phyloP scores from a whole-genome alignment of 1,140 invertebrate genomes.

The Adoxophyes honmai region DNA sequence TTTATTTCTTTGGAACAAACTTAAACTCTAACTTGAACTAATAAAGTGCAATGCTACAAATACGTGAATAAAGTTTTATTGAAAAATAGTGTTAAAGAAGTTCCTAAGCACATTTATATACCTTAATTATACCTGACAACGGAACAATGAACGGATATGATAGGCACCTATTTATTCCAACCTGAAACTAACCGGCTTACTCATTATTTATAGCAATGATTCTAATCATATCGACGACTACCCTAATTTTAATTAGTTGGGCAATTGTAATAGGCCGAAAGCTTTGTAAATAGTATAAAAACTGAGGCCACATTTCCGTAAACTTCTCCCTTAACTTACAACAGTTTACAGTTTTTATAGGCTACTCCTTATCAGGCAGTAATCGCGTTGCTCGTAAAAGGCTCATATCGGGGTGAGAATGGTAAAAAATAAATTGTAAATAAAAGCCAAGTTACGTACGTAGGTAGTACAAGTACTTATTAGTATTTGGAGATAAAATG shows the following conservation, averaged over 20 bases:
- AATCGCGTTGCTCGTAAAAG: conserved; percentile 66
- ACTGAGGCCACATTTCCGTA: conserved; percentile 33
- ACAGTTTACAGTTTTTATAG: conserved; percentile 24
- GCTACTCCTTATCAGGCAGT: conserved; percentile 39
- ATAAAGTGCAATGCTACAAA: no score
- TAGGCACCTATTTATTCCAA: no score
- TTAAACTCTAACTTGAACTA: no score
- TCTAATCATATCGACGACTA: no score
- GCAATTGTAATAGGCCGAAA: no score
- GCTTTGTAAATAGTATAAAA: no score
- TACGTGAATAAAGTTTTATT: neutral
- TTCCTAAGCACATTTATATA: no score
- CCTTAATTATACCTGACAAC: no score
- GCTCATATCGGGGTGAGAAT: conserved; percentile 50
- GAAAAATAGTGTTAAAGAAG: neutral
- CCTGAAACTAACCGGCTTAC: no score
- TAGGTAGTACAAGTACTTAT: conserved; percentile 67
- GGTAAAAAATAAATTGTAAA: conserved; percentile 56
- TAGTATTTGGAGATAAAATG: conserved; percentile 75
- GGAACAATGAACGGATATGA: no score
- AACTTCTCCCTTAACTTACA: conserved; percentile 26
- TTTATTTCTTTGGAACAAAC: no score
- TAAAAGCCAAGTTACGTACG: conserved; percentile 50
- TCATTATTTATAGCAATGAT: no score
- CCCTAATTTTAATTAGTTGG: neutral